These are phyloP conservation scores for Himalopsyche japonica DNA, from an alignment of 2,888 invertebrate genomes.

Conservation along the genomic window DNA sequence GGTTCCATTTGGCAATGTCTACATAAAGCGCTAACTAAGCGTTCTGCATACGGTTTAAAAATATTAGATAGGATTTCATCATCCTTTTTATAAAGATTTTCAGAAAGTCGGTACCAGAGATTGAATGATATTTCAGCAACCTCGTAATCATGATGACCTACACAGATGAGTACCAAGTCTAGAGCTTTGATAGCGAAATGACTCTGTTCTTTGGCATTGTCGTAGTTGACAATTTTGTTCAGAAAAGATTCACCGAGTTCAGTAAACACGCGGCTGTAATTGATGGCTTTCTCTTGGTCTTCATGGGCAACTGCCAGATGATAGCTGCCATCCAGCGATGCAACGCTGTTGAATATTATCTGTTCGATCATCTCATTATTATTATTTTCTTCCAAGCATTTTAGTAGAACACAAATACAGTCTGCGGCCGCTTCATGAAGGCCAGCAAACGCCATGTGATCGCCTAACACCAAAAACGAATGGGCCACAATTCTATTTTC, in stretches of 20 bases:
- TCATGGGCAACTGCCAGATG: slow-evolving; percentile 91
- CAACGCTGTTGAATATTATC: slow-evolving; percentile 79
- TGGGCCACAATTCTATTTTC: slow-evolving; percentile 74
- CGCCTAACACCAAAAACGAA: slow-evolving; percentile 70
- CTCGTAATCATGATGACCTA: slow-evolving; percentile 97
- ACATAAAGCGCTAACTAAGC: slow-evolving; percentile 86
- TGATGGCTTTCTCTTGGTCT: slow-evolving; percentile 91
- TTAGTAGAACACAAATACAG: slow-evolving; percentile 83
- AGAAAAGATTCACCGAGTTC: slow-evolving; percentile 91
- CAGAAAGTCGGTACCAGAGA: slow-evolving; percentile 95
- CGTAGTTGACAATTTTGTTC: slow-evolving; percentile 73
- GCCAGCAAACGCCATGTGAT: slow-evolving; percentile 62
- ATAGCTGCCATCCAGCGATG: slow-evolving; percentile 81
- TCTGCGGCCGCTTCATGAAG: slow-evolving; percentile 91
- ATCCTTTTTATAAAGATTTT: slow-evolving; percentile 88
- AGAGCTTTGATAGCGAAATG: slow-evolving; percentile 83
- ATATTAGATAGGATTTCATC: slow-evolving; percentile 76
- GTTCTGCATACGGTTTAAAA: slow-evolving; percentile 89
- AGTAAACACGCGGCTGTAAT: slow-evolving; percentile 93
- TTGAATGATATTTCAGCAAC: slow-evolving; percentile 93
- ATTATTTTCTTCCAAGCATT: slow-evolving; percentile 78
- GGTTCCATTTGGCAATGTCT: slow-evolving; percentile 95
- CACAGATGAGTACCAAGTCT: slow-evolving; percentile 87
- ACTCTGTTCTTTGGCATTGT: slow-evolving; percentile 61
- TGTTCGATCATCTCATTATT: slow-evolving; percentile 75